Base-by-base conservation (phyloP, 92 coral and sea anemone genomes). In the Actinernus sp. region DNA sequence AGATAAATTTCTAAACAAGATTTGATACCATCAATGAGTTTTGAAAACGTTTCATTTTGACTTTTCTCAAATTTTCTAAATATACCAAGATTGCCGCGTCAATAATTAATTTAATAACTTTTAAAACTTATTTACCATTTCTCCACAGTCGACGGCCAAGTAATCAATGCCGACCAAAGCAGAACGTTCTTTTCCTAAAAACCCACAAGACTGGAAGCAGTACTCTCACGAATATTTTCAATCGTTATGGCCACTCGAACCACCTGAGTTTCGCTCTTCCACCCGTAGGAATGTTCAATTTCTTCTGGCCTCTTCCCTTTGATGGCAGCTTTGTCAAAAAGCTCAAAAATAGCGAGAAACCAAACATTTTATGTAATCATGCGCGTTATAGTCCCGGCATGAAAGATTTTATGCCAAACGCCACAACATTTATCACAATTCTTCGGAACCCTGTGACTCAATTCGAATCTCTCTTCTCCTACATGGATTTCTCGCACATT, bases 261-360 rank as follows among this genome's bases (percentile, higher is more conserved):
- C 61, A 65, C 13, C 62, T 84, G 22, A 63, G 45, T 24, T 48
- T 76, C 68, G 90, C 76, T 13, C 31, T 84, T 13, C 90, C 90
- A 16, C 55, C 34, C 8, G 85, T 63, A 24, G 81, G 80, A 29
- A 52, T 76, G 58, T 57, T 60, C 24, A 70, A 56, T 25, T 84
- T 75, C 68, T 69, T 41, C 55, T 84, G 90, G 90, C 90, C 90
- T 17, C 47, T 76, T 13, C 74, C 76, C 5, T 84, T 84, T 21
- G 68, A 84, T 31, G 59, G 32, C 4, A 60, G 60, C 36, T 84
- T 76, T 62, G 43, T 31, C n/a, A 38, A 41, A 48, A 31, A 24
- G 12, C 25, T 14, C 1, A 39, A 21, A 12, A 64, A 50, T 2
- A 55, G 26, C 3, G 14, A 55, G 17, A 37, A 2, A 55, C 60